A percentile compares a stretch with the other conserved stretches of the same genome.
phyloP scores from a whole-genome alignment of 2,888 invertebrate species.

The Poecilus cupreus region DNA sequence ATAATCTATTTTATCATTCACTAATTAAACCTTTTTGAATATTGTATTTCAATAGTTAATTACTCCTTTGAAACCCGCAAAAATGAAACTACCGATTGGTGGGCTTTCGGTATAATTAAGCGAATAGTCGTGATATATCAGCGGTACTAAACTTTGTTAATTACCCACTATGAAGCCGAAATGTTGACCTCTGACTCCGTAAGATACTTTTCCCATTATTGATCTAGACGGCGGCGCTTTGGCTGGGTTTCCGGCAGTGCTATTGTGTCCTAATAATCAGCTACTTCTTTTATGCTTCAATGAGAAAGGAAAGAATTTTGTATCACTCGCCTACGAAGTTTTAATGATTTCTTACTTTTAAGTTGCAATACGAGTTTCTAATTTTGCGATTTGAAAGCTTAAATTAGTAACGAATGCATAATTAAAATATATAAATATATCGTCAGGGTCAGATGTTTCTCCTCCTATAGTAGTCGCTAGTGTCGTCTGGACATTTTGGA shows the following conservation, averaged over 20 bases:
- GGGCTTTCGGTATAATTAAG: neutral
- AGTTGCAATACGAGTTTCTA: too few species aligned
- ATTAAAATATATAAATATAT: too few species aligned
- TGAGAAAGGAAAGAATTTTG: neutral
- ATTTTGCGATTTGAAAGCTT: too few species aligned
- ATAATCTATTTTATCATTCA: too few species aligned
- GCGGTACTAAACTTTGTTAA: conserved; percentile 19
- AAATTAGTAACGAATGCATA: too few species aligned
- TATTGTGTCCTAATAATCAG: neutral
- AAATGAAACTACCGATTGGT: too few species aligned
- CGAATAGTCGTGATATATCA: conserved; percentile 14
- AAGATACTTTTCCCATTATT: neutral
- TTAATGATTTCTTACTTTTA: too few species aligned
- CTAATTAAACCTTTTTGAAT: neutral
- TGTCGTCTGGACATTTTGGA: too few species aligned
- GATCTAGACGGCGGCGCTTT: neutral
- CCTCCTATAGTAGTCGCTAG: too few species aligned
- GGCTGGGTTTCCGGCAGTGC: neutral
- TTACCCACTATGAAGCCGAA: neutral
- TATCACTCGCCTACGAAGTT: neutral
- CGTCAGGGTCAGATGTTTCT: too few species aligned
- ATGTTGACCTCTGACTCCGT: neutral
- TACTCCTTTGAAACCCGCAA: too few species aligned
- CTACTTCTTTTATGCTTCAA: neutral
- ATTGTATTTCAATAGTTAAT: neutral